These are phyloP conservation scores for Malurus cyaneus DNA, from an alignment of 2,113 vertebrate species.

Conservation along the genomic window DNA sequence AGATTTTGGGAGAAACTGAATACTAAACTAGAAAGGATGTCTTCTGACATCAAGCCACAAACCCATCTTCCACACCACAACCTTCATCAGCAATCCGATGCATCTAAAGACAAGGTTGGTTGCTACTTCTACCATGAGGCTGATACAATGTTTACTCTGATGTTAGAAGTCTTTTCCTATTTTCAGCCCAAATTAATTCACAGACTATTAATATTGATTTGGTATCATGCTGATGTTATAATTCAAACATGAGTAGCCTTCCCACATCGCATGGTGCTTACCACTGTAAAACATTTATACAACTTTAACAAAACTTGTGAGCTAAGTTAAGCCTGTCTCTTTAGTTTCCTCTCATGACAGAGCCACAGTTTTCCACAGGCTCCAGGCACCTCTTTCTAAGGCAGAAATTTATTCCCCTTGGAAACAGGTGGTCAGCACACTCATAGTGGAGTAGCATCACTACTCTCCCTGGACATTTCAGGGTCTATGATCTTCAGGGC, in stretches of 20 bases:
- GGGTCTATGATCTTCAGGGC: neutral
- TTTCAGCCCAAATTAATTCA: neutral
- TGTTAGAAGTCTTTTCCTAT: neutral
- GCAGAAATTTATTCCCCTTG: neutral
- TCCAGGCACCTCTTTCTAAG: neutral
- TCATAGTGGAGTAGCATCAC: accelerated
- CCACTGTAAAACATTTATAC: neutral
- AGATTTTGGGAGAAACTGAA: neutral
- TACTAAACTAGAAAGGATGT: neutral
- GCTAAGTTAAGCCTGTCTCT: neutral
- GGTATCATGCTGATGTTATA: neutral
- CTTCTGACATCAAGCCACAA: neutral
- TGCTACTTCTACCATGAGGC: neutral
- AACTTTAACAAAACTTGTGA: neutral
- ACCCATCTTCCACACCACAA: neutral
- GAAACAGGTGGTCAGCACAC: neutral
- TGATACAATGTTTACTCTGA: neutral
- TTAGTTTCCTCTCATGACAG: neutral
- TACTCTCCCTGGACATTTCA: neutral
- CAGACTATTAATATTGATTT: neutral
- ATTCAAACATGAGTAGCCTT: neutral
- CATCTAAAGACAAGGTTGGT: neutral
- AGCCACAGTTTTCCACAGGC: neutral
- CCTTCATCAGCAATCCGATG: neutral
- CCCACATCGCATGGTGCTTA: neutral